Base-by-base conservation (phyloP, 2,797 vertebrate genomes). In the Cyprinodon diabolis region DNA sequence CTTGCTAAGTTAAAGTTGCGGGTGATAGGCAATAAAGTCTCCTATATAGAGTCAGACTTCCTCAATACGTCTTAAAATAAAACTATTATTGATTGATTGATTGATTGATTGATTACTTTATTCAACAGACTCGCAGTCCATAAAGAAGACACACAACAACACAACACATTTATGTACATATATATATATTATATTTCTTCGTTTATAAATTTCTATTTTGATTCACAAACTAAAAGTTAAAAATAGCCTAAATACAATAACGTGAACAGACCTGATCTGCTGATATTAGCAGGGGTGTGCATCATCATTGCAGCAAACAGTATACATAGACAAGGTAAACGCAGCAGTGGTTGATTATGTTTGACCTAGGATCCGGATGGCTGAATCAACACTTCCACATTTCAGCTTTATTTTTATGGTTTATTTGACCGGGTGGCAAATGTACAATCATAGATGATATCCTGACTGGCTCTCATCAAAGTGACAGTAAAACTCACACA, bases 101-200 rank as follows among this genome's bases (percentile, higher is more conserved):
- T n/a, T n/a, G n/a, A n/a, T n/a, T n/a, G n/a, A n/a, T n/a, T n/a
- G n/a, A n/a, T n/a, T n/a, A n/a, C n/a, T n/a, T n/a, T n/a, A n/a
- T n/a, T n/a, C n/a, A n/a, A n/a, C n/a, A n/a, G n/a, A n/a, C n/a
- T n/a, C n/a, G n/a, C n/a, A n/a, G n/a, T n/a, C n/a, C n/a, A n/a
- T n/a, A n/a, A n/a, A n/a, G n/a, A n/a, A n/a, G n/a, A n/a, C n/a
- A n/a, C n/a, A n/a, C n/a, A n/a, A n/a, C n/a, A n/a, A n/a, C n/a
- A n/a, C n/a, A n/a, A n/a, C n/a, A n/a, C n/a, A n/a, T n/a, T n/a
- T n/a, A n/a, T n/a, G n/a, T n/a, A n/a, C n/a, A n/a, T n/a, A n/a
- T n/a, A n/a, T n/a, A n/a, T n/a, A n/a, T n/a, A n/a, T n/a, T 70
- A 69, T 58, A 51, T 58, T 75, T 60, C 17, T 75, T 68, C n/a